Conservation (phyloP, 92 coral and sea anemone genomes). For the Porites divaricata region DNA sequence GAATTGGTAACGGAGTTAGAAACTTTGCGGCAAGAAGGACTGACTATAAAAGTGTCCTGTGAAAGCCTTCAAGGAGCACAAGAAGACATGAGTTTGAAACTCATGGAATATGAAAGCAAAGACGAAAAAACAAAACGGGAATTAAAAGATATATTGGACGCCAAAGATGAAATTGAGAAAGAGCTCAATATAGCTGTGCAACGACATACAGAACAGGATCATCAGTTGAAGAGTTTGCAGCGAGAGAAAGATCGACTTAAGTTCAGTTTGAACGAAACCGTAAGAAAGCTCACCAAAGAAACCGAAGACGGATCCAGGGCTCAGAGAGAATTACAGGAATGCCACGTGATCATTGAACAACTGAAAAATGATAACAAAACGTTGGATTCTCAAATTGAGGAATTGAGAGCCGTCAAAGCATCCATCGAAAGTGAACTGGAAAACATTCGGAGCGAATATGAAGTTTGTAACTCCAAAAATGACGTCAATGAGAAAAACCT, state of each 20-base stretch:
- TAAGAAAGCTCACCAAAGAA: conserved; percentile 60
- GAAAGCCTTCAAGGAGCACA: conserved; percentile 71
- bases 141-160: conserved; percentile 58
- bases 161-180: conserved; percentile 66
- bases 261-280: conserved; percentile 62
- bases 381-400: conserved; percentile 66
- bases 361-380: conserved; percentile 53
- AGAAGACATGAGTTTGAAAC: conserved; percentile 63
- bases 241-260: conserved; percentile 73
- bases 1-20: conserved; percentile 80
- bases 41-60: conserved; percentile 73
- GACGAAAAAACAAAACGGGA: conserved; percentile 66
- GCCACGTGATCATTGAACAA: conserved; percentile 49
- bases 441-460: conserved; percentile 56
- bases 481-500: conserved; percentile 47
- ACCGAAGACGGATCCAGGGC: conserved; percentile 68
- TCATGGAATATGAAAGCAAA: conserved; percentile 59
- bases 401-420: conserved; percentile 62
- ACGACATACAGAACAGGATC: conserved; percentile 52
- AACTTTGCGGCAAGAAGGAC: conserved; percentile 65
- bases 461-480: conserved; percentile 62
- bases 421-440: conserved; percentile 62
- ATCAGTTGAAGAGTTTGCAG: conserved; percentile 60
- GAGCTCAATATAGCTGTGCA: conserved; percentile 55
- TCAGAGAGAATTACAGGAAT: conserved; percentile 66